Evolutionary conservation across 2,113 vertebrate species (phyloP).

Genomic region (Apteryx owenii): DNA sequence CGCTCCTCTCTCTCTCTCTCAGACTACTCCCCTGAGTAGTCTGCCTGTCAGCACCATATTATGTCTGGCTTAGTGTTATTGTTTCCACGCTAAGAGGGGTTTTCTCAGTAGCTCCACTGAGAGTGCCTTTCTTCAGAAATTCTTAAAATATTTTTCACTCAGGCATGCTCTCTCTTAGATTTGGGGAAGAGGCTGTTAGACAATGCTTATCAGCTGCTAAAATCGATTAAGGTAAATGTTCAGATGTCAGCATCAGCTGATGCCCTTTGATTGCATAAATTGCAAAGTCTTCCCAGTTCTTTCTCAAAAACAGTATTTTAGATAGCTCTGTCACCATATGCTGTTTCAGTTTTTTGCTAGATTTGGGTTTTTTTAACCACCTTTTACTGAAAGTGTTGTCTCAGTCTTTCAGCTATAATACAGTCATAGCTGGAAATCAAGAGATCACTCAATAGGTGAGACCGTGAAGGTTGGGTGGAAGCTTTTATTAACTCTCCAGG

Average conservation of each 20-base stretch:
- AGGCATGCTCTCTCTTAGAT: neutral
- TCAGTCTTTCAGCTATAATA: neutral
- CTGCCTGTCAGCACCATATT: neutral
- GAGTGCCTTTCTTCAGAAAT: neutral
- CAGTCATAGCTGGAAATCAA: neutral
- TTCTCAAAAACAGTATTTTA: neutral
- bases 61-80: neutral
- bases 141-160: neutral
- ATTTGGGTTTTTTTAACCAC: neutral
- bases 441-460: neutral
- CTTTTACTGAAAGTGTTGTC: neutral
- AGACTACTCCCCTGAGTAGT: neutral
- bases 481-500: neutral
- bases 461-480: neutral
- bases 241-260: neutral
- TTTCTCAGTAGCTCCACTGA: neutral
- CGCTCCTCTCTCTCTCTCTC: neutral
- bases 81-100: neutral
- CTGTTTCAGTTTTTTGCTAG: neutral
- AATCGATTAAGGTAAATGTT: neutral
- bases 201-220: neutral
- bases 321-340: rapidly evolving
- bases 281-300: neutral
- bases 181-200: neutral
- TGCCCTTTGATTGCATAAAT: neutral